Evolutionary conservation across 2,888 invertebrate species (phyloP), one percentile per base, ranked within the genome.

Genomic region (Campoletis raptor): DNA sequence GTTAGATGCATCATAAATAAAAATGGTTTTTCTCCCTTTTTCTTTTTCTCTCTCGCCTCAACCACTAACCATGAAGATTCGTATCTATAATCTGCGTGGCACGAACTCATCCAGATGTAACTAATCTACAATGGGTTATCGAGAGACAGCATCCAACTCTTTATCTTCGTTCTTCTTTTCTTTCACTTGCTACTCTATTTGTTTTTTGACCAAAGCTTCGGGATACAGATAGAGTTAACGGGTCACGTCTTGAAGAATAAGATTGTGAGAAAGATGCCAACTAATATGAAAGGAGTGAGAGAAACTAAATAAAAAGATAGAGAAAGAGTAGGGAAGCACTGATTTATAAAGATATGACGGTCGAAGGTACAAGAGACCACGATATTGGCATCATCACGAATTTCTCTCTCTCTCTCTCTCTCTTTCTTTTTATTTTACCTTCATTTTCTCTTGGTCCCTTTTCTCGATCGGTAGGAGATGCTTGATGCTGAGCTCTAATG

Each of bases 121-220:
- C 84, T 84, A 84, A 84, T 84, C 86, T 84, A 86, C 86, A 86
- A 86, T 86, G 86, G 86, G 81, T 86, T 86, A 86, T 86, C 86
- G 86, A 81, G 84, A 86, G 84, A 78, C 81, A 81, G 66, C 78
- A 86, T 86, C 84, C 84, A 78, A 81, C 77, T 83, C 83, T 64
- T 54, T 79, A 37, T 77, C 81, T 72, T 57, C 15, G 42, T 64
- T 61, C 57, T 67, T 72, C 72, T 66, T 76, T 45, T 74, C 78
- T 73, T 40, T 67, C 57, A 42, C 69, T 74, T 61, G 48, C 37
- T 42, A 30, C 40, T 54, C 48, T 67, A 57, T 81, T 74, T 81
- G 54, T 67, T 82, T 72, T 82, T 77, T 70, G 76, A 70, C 37
- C 57, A 69, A 70, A 82, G 69, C 76, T 76, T 67, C 21, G 48